Evolutionary conservation across 2,113 vertebrate species (phyloP).

Genomic region (Dissostichus mawsoni): DNA sequence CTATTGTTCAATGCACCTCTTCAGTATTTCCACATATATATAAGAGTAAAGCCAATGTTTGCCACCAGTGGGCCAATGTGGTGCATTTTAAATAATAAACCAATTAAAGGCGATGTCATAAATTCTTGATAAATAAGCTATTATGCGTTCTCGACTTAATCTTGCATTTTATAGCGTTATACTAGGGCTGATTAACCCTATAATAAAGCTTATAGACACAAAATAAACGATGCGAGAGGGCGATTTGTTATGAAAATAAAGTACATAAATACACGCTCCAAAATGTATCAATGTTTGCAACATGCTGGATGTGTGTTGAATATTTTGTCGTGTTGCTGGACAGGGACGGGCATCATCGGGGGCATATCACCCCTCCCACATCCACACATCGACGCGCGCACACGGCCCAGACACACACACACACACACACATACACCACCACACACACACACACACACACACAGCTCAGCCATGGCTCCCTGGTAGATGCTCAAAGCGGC

Average conservation of each 20-base stretch:
- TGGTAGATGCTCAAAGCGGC: constrained; percentile 81
- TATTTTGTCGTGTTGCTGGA: constrained; percentile 59
- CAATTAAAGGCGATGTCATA: constrained; percentile 3
- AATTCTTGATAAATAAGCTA: constrained; percentile 11
- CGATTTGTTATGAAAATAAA: neutral
- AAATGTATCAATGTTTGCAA: constrained; percentile 15
- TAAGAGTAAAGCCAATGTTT: neutral
- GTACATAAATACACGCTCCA: neutral
- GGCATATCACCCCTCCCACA: constrained; percentile 72
- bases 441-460: constrained; percentile 59
- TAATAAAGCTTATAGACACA: neutral
- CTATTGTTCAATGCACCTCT: neutral
- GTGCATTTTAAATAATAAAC: neutral
- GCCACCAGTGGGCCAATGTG: neutral
- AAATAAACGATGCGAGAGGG: neutral
- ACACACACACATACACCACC: constrained; percentile 55
- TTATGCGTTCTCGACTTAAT: constrained; percentile 1
- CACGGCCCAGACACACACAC: constrained; percentile 58
- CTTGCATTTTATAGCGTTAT: neutral
- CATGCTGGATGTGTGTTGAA: constrained; percentile 8
- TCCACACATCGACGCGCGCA: constrained; percentile 60
- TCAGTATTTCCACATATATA: neutral
- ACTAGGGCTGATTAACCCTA: neutral
- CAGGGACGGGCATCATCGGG: constrained; percentile 72
- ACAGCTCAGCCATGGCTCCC: constrained; percentile 79